Evolutionary conservation across 2,888 invertebrate genomes (phyloP).

Genomic region (Frankliniella intonsa): DNA sequence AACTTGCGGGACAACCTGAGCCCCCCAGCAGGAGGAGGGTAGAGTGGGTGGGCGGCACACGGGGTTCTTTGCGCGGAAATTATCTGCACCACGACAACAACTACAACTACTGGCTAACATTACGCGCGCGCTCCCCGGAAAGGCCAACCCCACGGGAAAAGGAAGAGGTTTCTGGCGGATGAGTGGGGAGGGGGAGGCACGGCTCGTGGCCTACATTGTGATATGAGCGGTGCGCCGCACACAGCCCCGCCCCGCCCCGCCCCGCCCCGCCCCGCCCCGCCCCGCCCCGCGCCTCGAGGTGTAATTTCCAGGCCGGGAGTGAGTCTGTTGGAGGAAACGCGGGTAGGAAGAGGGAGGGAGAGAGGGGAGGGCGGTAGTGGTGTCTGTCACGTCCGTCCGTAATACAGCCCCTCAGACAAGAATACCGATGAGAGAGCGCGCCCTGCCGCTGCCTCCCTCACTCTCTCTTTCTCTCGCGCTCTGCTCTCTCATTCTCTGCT

Average conservation of each 20-base stretch:
- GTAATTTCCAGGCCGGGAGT: neutral
- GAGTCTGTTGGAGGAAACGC: neutral
- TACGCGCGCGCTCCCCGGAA: no score
- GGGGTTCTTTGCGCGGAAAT: no score
- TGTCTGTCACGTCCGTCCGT: constrained; percentile 12
- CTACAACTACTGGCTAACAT: no score
- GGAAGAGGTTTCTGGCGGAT: no score
- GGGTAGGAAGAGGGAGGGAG: neutral
- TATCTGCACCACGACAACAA: no score
- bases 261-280: neutral
- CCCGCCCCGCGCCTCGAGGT: neutral
- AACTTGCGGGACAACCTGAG: no score
- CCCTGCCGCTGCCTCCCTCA: neutral
- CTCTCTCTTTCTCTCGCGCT: neutral
- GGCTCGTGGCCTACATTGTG: constrained; percentile 1
- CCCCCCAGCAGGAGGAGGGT: no score
- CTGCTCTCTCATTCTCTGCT: neutral
- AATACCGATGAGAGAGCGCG: neutral
- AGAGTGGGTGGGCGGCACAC: no score
- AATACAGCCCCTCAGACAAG: neutral
- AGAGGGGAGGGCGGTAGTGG: neutral
- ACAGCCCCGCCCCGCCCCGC: neutral
- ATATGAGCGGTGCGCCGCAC: constrained; percentile 1
- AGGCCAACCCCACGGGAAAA: no score
- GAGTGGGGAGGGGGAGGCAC: no score